Evolutionary conservation across 2,888 invertebrate species (phyloP), one percentile per base, ranked within the genome.

Genomic region (Melipona bicolor): DNA sequence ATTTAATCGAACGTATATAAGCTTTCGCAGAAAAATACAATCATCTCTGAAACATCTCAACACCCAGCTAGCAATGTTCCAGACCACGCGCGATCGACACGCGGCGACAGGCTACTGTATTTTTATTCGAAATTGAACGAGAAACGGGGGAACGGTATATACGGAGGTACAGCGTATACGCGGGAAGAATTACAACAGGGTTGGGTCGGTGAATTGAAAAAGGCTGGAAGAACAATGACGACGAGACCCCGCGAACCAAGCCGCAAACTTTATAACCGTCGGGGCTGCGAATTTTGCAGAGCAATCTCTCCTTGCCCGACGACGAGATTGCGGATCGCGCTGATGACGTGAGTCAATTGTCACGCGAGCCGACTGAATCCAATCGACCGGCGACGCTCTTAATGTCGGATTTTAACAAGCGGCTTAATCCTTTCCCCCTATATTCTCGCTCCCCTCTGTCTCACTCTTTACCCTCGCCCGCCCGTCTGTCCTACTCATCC

Each of bases 341-440:
- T 90, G 90, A 89, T 87, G 89, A 91, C 90, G 90, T 91, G 91
- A 91, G 91, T 92, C 92, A 92, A 92, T 92, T 92, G 92, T 92
- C 91, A 91, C 91, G 91, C 91, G 90, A 91, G 87, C 90, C 88
- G 91, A 84, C 89, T 92, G 91, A 92, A 93, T 93, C 92, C 92
- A 91, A 93, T 93, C 90, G 88, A 86, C 89, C 86, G 87, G 87
- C 90, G 91, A 90, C 90, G 91, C 91, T 86, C 90, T 89, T 89
- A 89, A 90, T 90, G 80, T 79, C 84, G 89, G 89, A 90, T 90
- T 90, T 90, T 86, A 88, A 87, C 90, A 88, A 87, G 87, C 86
- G 85, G 85, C 85, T 85, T 77, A 85, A 86, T 85, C 81, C 76
- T 76, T 56, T 54, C 64, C 67, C 61, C 68, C 24, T 71, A 21